A percentile compares a stretch with the other conserved stretches of the same genome.
Evolutionary conservation across 1,140 invertebrate genomes (phyloP).

Genomic region (Drosophila subpulchrella): DNA sequence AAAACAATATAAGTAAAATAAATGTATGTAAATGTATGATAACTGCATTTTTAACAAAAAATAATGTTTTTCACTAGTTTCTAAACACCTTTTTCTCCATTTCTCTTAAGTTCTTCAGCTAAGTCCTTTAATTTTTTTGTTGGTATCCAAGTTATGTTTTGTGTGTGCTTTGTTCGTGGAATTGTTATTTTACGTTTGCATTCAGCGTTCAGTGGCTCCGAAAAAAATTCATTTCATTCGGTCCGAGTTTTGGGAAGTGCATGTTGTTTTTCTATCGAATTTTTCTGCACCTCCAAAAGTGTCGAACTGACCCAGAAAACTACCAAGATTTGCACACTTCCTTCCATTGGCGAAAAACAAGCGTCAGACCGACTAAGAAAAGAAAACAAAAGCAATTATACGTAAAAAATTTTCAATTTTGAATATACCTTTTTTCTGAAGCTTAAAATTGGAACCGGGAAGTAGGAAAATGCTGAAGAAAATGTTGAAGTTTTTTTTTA

Average conservation of each 20-base stretch:
- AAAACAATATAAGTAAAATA: too few relatives aligned
- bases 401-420: constrained; percentile 41
- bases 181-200: constrained; percentile 63
- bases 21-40: too few relatives aligned
- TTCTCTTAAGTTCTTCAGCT: too few relatives aligned
- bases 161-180: too few relatives aligned
- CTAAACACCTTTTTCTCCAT: background rate
- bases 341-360: background rate
- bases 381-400: constrained; percentile 56
- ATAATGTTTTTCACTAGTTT: background rate
- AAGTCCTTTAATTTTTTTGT: too few relatives aligned
- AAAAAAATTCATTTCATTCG: constrained; percentile 8
- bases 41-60: too few relatives aligned
- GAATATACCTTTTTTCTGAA: constrained; percentile 21
- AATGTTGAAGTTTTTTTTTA: constrained; percentile 34
- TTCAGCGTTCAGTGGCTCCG: constrained; percentile 35
- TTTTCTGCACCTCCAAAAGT: background rate
- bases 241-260: constrained; percentile 8
- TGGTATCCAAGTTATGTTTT: too few relatives aligned
- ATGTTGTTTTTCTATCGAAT: constrained; percentile 4
- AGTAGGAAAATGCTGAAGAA: constrained; percentile 6
- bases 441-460: constrained; percentile 16
- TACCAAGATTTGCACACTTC: constrained; percentile 5
- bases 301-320: constrained; percentile 36
- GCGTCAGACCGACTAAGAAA: background rate